Evolutionary conservation across 2,113 vertebrate species (phyloP).

Genomic region (Rhea pennata): DNA sequence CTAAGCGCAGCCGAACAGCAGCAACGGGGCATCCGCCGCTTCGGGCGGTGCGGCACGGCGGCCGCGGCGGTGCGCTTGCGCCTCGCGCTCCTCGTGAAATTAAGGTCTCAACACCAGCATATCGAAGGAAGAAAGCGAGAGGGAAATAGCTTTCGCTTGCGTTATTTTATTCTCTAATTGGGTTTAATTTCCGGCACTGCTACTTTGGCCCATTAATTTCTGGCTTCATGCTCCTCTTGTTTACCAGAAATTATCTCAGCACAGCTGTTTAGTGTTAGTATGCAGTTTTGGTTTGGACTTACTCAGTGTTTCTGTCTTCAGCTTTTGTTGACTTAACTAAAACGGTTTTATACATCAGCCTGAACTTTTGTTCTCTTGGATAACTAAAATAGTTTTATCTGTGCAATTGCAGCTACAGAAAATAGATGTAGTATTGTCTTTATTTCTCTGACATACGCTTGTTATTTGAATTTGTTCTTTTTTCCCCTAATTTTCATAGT

Average conservation of each 20-base stretch:
- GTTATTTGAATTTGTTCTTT: neutral
- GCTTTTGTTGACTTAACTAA: neutral
- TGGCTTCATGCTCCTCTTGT: neutral
- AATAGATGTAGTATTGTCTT: neutral
- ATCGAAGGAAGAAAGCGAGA: neutral
- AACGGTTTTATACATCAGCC: neutral
- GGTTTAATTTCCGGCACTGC: neutral
- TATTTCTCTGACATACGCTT: neutral
- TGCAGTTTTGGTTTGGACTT: neutral
- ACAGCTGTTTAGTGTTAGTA: neutral
- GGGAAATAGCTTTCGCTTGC: neutral
- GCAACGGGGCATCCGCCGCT: neutral
- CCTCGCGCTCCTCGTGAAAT: neutral
- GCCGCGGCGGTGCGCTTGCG: neutral
- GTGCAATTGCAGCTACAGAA: neutral
- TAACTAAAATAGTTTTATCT: neutral
- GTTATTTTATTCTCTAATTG: neutral
- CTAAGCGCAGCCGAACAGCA: accelerated
- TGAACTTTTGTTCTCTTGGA: neutral
- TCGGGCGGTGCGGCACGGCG: neutral
- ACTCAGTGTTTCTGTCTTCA: neutral
- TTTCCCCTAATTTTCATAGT: neutral
- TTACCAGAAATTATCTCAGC: constrained; percentile 21
- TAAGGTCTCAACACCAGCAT: neutral
- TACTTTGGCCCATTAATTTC: constrained; percentile 3